phyloP scores from a whole-genome alignment of 2,888 invertebrate genomes.

The Hydropsyche betteni region DNA sequence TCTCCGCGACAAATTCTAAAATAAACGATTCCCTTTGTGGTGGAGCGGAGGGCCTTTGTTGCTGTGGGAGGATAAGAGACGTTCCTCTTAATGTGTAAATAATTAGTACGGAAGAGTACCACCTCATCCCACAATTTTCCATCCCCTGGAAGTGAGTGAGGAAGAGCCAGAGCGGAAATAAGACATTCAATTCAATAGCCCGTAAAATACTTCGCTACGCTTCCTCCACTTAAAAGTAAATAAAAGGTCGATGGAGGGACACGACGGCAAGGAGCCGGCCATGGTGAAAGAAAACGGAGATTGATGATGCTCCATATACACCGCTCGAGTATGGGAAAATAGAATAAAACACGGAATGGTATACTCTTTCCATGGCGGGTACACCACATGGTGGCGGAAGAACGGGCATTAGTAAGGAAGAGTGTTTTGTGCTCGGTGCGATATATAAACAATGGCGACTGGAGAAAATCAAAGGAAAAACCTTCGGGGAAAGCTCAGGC shows the following conservation, averaged over 20 bases:
- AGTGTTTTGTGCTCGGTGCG: constrained; percentile 19
- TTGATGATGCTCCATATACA: constrained; percentile 41
- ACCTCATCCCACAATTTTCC: not conserved
- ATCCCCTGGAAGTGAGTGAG: constrained; percentile 17
- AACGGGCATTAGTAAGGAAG: constrained; percentile 32
- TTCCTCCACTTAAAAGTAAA: constrained; percentile 46
- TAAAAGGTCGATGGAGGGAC: constrained; percentile 42
- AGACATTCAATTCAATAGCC: constrained; percentile 46
- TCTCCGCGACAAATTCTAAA: constrained; percentile 28
- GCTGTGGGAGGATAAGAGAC: constrained; percentile 4
- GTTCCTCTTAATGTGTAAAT: constrained; percentile 40
- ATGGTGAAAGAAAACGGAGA: constrained; percentile 44
- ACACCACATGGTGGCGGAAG: constrained; percentile 12
- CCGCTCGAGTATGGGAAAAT: no score
- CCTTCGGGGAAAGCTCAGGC: constrained; percentile 8
- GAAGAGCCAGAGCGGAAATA: constrained; percentile 38
- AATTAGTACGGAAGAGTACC: constrained; percentile 33
- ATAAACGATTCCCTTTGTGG: constrained; percentile 29
- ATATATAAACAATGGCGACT: constrained; percentile 32
- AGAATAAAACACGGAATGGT: no score
- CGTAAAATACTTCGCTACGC: constrained; percentile 44
- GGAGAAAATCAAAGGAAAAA: constrained; percentile 24
- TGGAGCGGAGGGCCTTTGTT: constrained; percentile 11
- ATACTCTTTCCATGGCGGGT: no score
- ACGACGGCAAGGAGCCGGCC: constrained; percentile 21